These are phyloP conservation scores for Vannuccia rotundouncinata DNA, from an alignment of 2,888 invertebrate genomes.

Conservation along the genomic window DNA sequence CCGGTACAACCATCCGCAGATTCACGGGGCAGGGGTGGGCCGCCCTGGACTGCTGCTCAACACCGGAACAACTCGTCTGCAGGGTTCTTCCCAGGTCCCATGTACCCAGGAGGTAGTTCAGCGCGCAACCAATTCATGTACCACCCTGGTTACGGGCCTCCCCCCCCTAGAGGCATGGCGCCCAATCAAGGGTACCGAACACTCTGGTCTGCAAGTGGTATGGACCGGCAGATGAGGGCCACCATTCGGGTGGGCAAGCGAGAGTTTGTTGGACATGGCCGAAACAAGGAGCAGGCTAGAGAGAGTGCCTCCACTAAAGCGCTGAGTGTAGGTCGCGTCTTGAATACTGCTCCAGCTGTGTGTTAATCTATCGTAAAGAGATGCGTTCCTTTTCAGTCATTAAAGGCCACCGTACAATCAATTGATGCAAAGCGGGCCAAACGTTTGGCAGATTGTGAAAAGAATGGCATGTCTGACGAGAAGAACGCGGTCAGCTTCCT, in stretches of 20 bases:
- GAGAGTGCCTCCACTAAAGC: not conserved
- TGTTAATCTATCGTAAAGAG: not conserved
- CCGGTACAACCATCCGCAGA: too few species aligned
- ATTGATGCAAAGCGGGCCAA: not conserved
- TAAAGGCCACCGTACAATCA: not conserved
- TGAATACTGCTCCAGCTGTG: not conserved
- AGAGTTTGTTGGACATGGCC: slow-evolving; percentile 10
- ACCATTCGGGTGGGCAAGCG: not conserved
- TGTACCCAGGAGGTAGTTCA: too few species aligned
- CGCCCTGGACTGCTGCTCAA: too few species aligned
- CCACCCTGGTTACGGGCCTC: not conserved
- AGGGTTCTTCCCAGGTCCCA: too few species aligned
- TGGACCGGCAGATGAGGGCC: not conserved
- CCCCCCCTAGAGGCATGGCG: not conserved
- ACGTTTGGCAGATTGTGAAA: not conserved
- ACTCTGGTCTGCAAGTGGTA: not conserved
- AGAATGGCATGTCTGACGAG: not conserved
- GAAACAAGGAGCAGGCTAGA: not conserved
- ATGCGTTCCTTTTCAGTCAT: not conserved
- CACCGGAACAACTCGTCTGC: too few species aligned
- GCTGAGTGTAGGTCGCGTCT: not conserved
- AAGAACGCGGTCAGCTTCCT: slow-evolving; percentile 1
- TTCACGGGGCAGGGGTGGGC: too few species aligned
- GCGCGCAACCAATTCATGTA: too few species aligned
- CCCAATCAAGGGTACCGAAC: not conserved